A percentile compares a stretch with the other conserved stretches of the same genome.
phyloP scores from a whole-genome alignment of 2,113 vertebrate species.

The Microcebus tavaratra region DNA sequence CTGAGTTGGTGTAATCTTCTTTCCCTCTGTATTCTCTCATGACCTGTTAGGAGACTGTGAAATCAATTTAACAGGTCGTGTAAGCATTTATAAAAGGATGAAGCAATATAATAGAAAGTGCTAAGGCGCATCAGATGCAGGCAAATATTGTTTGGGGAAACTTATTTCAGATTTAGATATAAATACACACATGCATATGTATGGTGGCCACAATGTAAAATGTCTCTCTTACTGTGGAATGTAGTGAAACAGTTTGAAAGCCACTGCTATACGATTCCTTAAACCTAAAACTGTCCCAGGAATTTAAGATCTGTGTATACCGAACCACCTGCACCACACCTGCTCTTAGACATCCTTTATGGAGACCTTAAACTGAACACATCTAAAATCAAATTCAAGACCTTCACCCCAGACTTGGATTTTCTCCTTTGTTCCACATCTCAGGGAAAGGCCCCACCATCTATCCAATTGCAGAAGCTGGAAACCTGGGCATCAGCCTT shows the following conservation, averaged over 20 bases:
- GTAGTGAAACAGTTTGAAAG: not conserved
- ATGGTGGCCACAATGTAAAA: not conserved
- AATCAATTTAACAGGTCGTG: not conserved
- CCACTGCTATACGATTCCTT: not conserved
- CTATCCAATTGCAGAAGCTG: not conserved
- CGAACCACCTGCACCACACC: not conserved
- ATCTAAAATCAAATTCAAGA: not conserved
- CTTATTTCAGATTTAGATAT: not conserved
- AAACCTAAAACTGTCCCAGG: not conserved
- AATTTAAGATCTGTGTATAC: not conserved
- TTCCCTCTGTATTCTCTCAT: not conserved
- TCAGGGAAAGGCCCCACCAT: not conserved
- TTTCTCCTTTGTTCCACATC: not conserved
- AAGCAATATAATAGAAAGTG: not conserved
- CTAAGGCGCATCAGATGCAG: not conserved
- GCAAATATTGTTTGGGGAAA: not conserved
- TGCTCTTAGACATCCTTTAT: not conserved
- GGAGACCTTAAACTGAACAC: not conserved
- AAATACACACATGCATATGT: not conserved
- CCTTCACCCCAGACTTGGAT: not conserved
- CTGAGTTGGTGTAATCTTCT: not conserved
- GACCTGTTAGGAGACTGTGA: not conserved
- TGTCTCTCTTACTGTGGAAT: not conserved
- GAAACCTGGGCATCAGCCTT: not conserved
- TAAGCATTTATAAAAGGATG: conserved; percentile 29